These are phyloP conservation scores for Mnemiopsis leidyi DNA, from an alignment of 37 sponge, comb jelly and placozoan genomes.

Conservation along the genomic window DNA sequence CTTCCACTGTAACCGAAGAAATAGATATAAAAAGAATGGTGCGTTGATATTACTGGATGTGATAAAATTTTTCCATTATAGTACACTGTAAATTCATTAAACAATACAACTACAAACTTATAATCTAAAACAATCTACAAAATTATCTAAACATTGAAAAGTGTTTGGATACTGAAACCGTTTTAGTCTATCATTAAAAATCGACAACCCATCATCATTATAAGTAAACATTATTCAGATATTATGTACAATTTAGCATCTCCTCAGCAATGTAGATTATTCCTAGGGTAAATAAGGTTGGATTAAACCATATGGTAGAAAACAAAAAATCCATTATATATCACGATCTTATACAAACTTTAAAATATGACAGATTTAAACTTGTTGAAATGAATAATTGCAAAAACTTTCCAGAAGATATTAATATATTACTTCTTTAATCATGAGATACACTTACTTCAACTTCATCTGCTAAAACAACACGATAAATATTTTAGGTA, in stretches of 20 bases:
- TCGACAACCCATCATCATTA: neutral
- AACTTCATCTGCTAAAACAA: too few species aligned
- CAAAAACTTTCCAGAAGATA: too few species aligned
- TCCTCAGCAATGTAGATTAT: neutral
- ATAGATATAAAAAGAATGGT: too few species aligned
- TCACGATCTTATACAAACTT: neutral
- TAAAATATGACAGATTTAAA: neutral
- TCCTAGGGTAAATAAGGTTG: neutral
- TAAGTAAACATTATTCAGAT: neutral
- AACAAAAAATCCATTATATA: neutral
- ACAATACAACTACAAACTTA: neutral
- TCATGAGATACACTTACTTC: too few species aligned
- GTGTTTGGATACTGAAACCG: neutral
- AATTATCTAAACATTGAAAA: neutral
- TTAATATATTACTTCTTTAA: too few species aligned
- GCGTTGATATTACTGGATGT: neutral
- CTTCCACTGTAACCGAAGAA: too few species aligned
- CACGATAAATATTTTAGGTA: too few species aligned
- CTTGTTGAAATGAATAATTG: neutral
- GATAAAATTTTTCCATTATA: neutral
- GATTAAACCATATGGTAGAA: neutral
- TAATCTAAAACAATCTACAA: constrained; percentile 2
- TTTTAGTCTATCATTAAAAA: neutral
- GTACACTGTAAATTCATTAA: neutral
- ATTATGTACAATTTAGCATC: neutral